These are phyloP conservation scores for Limnephilus auricula DNA, from an alignment of 2,888 invertebrate species.

Conservation along the genomic window DNA sequence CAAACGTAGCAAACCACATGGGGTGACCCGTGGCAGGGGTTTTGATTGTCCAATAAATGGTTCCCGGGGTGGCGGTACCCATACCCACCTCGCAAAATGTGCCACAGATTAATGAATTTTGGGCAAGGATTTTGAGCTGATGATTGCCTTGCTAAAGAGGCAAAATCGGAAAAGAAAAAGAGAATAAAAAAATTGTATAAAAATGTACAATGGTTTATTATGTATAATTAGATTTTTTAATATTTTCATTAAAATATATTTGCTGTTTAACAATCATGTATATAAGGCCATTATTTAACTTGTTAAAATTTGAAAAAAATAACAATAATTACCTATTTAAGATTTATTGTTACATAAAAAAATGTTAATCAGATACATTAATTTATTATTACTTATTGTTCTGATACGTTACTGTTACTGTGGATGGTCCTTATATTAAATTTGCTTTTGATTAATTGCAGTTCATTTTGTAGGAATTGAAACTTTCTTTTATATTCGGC, in stretches of 20 bases:
- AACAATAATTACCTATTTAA: constrained; percentile 11
- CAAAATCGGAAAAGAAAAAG: background rate
- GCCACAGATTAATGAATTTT: too few relatives aligned
- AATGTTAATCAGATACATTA: background rate
- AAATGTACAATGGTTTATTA: constrained; percentile 15
- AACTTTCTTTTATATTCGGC: constrained; percentile 72
- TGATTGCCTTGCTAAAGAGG: too few relatives aligned
- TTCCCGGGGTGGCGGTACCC: too few relatives aligned
- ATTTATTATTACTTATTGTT: background rate
- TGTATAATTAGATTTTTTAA: background rate
- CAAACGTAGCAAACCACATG: too few relatives aligned
- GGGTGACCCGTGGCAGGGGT: too few relatives aligned
- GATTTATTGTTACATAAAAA: background rate
- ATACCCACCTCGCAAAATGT: too few relatives aligned
- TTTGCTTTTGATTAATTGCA: constrained; percentile 72
- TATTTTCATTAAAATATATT: constrained; percentile 13
- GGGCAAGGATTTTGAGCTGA: too few relatives aligned
- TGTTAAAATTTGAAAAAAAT: constrained; percentile 34
- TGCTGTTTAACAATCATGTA: constrained; percentile 20
- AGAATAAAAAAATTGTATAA: background rate
- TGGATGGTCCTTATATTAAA: constrained; percentile 66
- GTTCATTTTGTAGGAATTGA: constrained; percentile 71
- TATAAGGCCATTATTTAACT: constrained; percentile 38
- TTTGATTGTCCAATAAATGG: too few relatives aligned
- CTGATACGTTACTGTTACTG: constrained; percentile 1